These are phyloP conservation scores for Chymomyza fuscimana DNA, from an alignment of 2,888 invertebrate genomes.

Conservation along the genomic window DNA sequence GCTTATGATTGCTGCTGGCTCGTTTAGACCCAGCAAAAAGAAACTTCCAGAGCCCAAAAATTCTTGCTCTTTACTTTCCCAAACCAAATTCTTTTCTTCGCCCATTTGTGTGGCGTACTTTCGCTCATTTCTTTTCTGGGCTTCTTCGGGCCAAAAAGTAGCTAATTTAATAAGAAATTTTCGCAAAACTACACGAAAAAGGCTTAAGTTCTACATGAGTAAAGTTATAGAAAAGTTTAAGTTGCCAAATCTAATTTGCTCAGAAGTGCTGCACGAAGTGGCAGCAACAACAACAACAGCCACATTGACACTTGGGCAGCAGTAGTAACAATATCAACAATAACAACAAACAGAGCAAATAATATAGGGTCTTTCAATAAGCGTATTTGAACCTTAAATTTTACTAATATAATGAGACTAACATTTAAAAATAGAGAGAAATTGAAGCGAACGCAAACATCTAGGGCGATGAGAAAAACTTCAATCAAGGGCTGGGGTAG, in stretches of 20 bases:
- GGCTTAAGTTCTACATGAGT: slow-evolving; percentile 69
- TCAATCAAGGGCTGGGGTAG: too few relatives aligned
- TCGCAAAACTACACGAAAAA: slow-evolving; percentile 60
- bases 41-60: slow-evolving; percentile 23
- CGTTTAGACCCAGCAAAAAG: slow-evolving; percentile 1
- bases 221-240: slow-evolving; percentile 69
- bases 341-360: slow-evolving; percentile 4
- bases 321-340: not conserved
- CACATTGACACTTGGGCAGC: slow-evolving; percentile 17
- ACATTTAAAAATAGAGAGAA: too few relatives aligned
- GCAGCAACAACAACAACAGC: slow-evolving; percentile 34
- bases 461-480: too few relatives aligned
- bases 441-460: too few relatives aligned
- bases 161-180: slow-evolving; percentile 69
- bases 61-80: slow-evolving; percentile 7
- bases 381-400: too few relatives aligned
- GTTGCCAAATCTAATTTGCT: slow-evolving; percentile 64
- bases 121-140: slow-evolving; percentile 41
- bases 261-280: slow-evolving; percentile 34
- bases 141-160: slow-evolving; percentile 42
- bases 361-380: not conserved
- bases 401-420: too few relatives aligned
- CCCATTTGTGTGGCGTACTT: slow-evolving; percentile 41
- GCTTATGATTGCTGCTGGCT: slow-evolving; percentile 27
- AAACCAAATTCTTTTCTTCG: slow-evolving; percentile 4